Conservation (phyloP, 1,140 invertebrate species). For the Popillia japonica region DNA sequence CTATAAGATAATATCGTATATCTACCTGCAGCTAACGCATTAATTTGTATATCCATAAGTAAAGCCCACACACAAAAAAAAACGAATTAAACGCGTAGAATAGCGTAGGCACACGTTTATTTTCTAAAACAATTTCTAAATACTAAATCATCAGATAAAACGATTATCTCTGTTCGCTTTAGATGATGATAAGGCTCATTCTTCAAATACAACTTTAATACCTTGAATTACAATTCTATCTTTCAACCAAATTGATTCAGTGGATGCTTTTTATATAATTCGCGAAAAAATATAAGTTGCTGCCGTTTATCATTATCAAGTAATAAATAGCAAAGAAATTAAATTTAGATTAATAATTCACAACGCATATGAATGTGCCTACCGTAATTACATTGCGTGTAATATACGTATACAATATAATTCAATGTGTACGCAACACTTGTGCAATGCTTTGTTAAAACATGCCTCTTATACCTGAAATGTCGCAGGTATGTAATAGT, state of each 20-base stretch:
- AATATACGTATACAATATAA: too few relatives aligned
- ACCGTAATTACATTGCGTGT: too few relatives aligned
- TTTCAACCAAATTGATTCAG: not conserved
- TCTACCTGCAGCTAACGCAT: constrained; percentile 5
- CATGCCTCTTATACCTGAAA: too few relatives aligned
- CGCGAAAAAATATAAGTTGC: too few relatives aligned
- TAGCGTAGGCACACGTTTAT: not conserved
- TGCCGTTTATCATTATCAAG: too few relatives aligned
- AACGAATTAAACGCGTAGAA: not conserved
- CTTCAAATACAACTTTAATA: not conserved
- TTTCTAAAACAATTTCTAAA: constrained; percentile 11
- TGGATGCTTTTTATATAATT: not conserved
- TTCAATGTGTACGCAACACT: too few relatives aligned
- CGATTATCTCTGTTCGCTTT: constrained; percentile 12
- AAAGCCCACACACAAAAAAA: not conserved
- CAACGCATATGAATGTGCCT: too few relatives aligned
- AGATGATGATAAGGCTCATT: not conserved
- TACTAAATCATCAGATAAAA: constrained; percentile 27
- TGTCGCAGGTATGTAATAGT: too few relatives aligned
- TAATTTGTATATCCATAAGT: not conserved
- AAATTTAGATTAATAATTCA: too few relatives aligned
- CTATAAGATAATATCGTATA: not conserved
- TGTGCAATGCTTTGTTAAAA: too few relatives aligned
- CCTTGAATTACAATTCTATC: not conserved
- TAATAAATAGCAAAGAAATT: too few relatives aligned